A percentile compares a stretch with the other conserved stretches of the same genome.
phyloP scores from a whole-genome alignment of 2,113 vertebrate species.

The Oxygymnocypris stewartii region DNA sequence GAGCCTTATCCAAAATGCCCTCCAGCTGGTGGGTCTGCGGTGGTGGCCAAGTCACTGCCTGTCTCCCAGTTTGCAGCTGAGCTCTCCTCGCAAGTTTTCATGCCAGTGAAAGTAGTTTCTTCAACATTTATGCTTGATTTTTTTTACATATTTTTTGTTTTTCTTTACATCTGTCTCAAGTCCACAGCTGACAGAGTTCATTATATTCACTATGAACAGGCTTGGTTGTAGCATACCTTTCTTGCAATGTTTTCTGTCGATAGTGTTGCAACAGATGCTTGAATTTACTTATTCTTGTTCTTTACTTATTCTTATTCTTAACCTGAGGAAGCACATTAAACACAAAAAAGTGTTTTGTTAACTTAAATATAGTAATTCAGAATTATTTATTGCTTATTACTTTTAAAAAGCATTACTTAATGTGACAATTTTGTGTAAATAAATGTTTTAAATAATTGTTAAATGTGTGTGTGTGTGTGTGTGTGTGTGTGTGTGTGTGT shows the following conservation, averaged over 20 bases:
- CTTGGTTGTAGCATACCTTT: neutral
- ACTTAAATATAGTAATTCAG: neutral
- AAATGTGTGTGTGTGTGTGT: too few species aligned
- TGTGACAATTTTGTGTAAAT: too few species aligned
- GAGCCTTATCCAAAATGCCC: conserved; percentile 46
- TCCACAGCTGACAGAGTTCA: conserved; percentile 16
- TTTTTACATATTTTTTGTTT: conserved; percentile 3
- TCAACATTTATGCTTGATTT: conserved; percentile 2
- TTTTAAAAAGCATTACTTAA: neutral
- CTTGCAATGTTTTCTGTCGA: neutral
- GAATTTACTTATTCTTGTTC: neutral
- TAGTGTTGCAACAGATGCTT: conserved; percentile 25
- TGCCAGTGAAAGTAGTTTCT: neutral
- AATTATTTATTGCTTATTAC: neutral
- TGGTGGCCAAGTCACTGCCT: conserved; percentile 36
- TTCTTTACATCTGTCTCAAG: neutral
- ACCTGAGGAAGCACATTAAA: neutral
- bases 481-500: too few species aligned
- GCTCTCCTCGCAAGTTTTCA: neutral
- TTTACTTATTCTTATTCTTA: too few species aligned
- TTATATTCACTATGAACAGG: conserved; percentile 13
- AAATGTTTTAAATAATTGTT: too few species aligned
- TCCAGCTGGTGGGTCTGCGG: conserved; percentile 34
- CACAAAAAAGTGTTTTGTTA: neutral
- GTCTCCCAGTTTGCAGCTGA: conserved; percentile 28